Base-by-base conservation (phyloP, 2,113 vertebrate species). In the Rhodinocichla rosea region DNA sequence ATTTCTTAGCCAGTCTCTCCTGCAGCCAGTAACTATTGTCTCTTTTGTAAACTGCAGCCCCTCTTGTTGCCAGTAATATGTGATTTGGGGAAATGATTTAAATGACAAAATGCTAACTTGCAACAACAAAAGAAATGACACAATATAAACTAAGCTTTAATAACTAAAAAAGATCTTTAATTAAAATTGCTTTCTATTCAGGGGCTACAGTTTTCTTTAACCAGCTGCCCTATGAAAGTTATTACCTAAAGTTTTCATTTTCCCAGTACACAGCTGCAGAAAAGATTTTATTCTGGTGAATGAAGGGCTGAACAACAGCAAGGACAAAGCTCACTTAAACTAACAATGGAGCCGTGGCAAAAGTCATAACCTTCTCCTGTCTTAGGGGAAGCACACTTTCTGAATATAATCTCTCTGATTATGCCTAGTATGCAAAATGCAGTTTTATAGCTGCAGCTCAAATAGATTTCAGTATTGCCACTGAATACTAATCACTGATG, bases 401-500 rank as follows among this genome's bases (percentile, higher is more conserved):
- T 94, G 95, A 85, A 21, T 65, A 77, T 79, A 92, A 89, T 90
- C 90, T 94, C 71, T 81, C 91, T 96, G 84, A 96, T 95, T 96
- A 95, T 91, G 92, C 78, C 90, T 87, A 69, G 86, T 91, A 88
- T 89, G 95, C 94, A 96, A 97, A 98, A 98, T 56, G 85, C 88
- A 84, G 83, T 87, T 97, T 96, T 96, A 71, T 92, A 97, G 89
- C 83, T 86, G 90, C 94, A 96, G 96, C 95, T 95, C 90, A 83
- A 95, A 97, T 90, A 95, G 89, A 96, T 96, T 96, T 93, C 89
- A 85, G 39, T 71, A 93, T 92, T 96, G 73, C 92, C 82, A 89
- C 95, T 94, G 95, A 97, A 97, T 93, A 94, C 96, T 96, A 96
- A 98, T 98, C 97, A 97, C 92, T 52, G 56, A 98, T 98, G 97